These are phyloP conservation scores for Neoarius graeffei DNA, from an alignment of 2,113 vertebrate species.

Conservation along the genomic window DNA sequence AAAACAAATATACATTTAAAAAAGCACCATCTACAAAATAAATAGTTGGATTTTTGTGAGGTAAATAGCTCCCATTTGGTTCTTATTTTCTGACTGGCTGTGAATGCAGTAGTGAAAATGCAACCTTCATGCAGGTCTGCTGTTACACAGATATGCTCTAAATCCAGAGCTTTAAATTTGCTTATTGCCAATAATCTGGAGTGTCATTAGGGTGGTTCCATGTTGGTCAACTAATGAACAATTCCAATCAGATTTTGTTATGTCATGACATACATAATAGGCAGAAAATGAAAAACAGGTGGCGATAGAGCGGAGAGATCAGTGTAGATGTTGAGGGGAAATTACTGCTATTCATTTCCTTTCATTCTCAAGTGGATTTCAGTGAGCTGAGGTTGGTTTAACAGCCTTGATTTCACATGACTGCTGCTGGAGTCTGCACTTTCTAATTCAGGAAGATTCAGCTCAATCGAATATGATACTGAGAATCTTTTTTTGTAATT, in stretches of 20 bases:
- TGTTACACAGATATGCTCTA: neutral
- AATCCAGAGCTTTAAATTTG: constrained; percentile 7
- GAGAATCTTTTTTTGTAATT: neutral
- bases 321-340: constrained; percentile 5
- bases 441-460: constrained; percentile 14
- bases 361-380: constrained; percentile 30
- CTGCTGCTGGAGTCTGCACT: constrained; percentile 3
- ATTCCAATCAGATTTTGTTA: constrained; percentile 17
- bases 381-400: neutral
- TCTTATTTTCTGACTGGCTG: neutral
- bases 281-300: constrained; percentile 19
- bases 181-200: neutral
- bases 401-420: neutral
- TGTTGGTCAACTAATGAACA: constrained; percentile 26
- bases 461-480: neutral
- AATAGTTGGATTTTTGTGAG: neutral
- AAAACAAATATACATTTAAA: neutral
- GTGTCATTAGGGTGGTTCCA: constrained; percentile 13
- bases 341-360: constrained; percentile 28
- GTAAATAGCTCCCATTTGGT: neutral
- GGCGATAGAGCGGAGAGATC: constrained; percentile 6
- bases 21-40: neutral
- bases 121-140: neutral
- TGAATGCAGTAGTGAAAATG: neutral
- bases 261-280: constrained; percentile 26